Base-by-base conservation (phyloP, 2,888 invertebrate species). In the Kuschelorhynchus macadamiae region DNA sequence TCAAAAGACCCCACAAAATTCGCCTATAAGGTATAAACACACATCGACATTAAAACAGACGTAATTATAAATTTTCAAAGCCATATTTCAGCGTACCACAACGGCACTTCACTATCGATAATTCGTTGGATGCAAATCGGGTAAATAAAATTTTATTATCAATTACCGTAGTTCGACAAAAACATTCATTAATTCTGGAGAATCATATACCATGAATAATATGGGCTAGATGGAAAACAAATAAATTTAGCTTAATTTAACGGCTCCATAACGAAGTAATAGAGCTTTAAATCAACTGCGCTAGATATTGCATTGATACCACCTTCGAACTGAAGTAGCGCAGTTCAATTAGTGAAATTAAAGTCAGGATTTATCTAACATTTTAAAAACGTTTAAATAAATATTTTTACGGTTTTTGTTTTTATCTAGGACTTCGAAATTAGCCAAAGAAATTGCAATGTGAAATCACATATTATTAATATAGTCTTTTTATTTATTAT, bases 261-360 rank as follows among this genome's bases (percentile, higher is more conserved):
- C 41, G 53, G 55, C 33, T 39, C 16, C 41, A 52, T 53, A 62
- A 62, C 63, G 46, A 46, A 18, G 55, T 67, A 67, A 71, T 67
- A 66, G 64, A 67, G 52, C 49, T 63, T 67, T 66, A 71, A 73
- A 71, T 73, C 61, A 67, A 49, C 60, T 50, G 36, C 55, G 62
- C 65, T 71, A 67, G 73, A 67, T 70, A 60, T 55, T 47, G 64
- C 47, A 46, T 53, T 32, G 56, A 63, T 62, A 65, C 64, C 66
- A 50, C 64, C 61, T 72, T 67, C 50, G 60, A 70, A 72, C 70
- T 60, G 70, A 70, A 71, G 71, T 7, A 7, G 25, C 25, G 7
- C 4, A 25, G 25, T 25, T 3, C 25, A 25, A 25, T 25, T 25
- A 25, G 25, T 25, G 4, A 25, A 25, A 25, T 25, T 25, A 25